Evolutionary conservation across 1,140 invertebrate species (phyloP).

Genomic region (Diprion similis): DNA sequence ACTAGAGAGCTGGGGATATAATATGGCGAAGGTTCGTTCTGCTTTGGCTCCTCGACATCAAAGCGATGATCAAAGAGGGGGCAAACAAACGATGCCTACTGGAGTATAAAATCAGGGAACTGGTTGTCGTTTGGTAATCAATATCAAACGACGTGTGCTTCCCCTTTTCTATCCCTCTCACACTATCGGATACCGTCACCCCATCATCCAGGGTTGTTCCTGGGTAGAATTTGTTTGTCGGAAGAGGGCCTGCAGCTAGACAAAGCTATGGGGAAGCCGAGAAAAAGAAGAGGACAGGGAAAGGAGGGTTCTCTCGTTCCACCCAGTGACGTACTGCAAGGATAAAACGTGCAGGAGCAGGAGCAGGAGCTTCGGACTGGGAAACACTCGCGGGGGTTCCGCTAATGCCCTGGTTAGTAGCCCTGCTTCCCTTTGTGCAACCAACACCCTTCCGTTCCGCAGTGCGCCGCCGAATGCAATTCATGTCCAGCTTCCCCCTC

Average conservation of each 20-base stretch:
- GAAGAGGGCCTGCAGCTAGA: background rate
- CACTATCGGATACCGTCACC: background rate
- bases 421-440: background rate
- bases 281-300: background rate
- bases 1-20: background rate
- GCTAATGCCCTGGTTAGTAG: conserved; percentile 7
- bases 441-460: background rate
- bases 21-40: background rate
- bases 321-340: too few relatives aligned
- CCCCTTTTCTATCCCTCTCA: background rate
- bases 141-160: conserved; percentile 7
- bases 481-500: background rate
- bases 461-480: background rate
- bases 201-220: background rate
- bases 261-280: background rate
- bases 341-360: background rate
- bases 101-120: background rate
- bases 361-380: background rate
- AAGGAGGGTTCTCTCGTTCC: background rate
- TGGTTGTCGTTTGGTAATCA: conserved; percentile 7
- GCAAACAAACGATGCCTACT: conserved; percentile 3
- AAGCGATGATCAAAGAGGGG: background rate
- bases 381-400: background rate
- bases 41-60: conserved; percentile 4
- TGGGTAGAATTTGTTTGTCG: conserved; percentile 4